Evolutionary conservation across 2,797 vertebrate genomes (phyloP).

Genomic region (Brachymystax lenok): DNA sequence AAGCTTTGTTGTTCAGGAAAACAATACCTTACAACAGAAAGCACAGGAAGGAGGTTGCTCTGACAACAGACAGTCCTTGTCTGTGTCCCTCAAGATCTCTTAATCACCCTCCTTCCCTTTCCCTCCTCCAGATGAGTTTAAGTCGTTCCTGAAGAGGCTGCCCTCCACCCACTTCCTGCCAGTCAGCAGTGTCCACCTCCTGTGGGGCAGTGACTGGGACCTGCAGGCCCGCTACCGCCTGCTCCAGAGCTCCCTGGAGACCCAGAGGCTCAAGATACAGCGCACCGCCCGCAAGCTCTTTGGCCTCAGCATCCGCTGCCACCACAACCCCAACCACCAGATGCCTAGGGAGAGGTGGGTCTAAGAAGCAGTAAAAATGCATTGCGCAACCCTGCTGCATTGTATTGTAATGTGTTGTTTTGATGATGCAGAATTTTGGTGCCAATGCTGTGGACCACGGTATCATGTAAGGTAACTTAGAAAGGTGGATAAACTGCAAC

Average conservation of each 20-base stretch:
- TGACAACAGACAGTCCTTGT: neutral
- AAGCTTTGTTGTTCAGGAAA: neutral
- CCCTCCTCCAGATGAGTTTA: conserved; percentile 88
- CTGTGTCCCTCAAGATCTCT: neutral
- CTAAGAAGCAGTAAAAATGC: conserved; percentile 21
- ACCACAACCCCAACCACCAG: conserved; percentile 98
- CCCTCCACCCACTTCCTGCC: conserved; percentile 97
- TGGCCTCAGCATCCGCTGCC: conserved; percentile 95
- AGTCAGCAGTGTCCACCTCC: conserved; percentile 95
- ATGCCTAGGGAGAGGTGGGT: conserved; percentile 96
- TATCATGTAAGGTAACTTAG: neutral
- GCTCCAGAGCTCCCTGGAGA: conserved; percentile 92
- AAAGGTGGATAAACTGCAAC: too few species aligned
- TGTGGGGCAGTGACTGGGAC: conserved; percentile 99
- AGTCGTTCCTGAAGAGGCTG: conserved; percentile 96
- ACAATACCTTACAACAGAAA: neutral
- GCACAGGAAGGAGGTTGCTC: neutral
- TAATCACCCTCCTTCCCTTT: neutral
- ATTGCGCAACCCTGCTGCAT: neutral
- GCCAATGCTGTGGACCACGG: neutral
- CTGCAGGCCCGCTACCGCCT: conserved; percentile 96
- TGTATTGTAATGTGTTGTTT: neutral
- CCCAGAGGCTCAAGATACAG: conserved; percentile 93
- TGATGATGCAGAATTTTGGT: neutral
- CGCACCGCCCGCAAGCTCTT: conserved; percentile 97